phyloP scores from a whole-genome alignment of 1,140 invertebrate genomes.

The Heliconius congener region DNA sequence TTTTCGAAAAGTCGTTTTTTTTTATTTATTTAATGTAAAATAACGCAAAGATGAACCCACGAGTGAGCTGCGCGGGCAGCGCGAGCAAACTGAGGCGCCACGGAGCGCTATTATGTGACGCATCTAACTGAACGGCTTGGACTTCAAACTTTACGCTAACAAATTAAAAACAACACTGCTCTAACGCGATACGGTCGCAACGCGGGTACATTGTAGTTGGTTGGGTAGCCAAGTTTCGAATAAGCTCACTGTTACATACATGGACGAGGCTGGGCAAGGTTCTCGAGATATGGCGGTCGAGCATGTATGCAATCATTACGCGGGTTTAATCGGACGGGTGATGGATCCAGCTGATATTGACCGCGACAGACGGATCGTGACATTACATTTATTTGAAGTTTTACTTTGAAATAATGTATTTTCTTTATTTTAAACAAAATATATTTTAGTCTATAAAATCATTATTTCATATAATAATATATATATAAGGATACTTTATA shows the following conservation, averaged over 20 bases:
- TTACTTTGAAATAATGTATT: not conserved
- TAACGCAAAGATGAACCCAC: conserved; percentile 51
- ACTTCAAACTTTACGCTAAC: conserved; percentile 76
- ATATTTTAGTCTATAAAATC: not conserved
- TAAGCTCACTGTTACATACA: conserved; percentile 68
- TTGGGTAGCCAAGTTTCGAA: conserved; percentile 63
- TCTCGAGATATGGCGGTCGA: conserved; percentile 65
- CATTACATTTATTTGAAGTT: conserved; percentile 19
- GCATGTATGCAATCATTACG: conserved; percentile 59
- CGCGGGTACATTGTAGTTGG: conserved; percentile 46
- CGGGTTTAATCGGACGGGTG: conserved; percentile 47
- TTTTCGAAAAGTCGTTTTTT: conserved; percentile 58
- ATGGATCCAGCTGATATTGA: conserved; percentile 46
- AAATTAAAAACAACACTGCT: conserved; percentile 51
- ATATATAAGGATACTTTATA: no score
- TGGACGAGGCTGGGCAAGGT: conserved; percentile 68
- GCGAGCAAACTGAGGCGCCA: conserved; percentile 76
- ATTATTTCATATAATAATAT: not conserved
- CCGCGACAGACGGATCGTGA: conserved; percentile 37
- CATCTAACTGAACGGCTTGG: conserved; percentile 65
- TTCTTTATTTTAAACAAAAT: not conserved
- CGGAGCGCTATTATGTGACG: conserved; percentile 66
- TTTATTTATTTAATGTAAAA: conserved; percentile 32
- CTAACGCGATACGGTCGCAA: conserved; percentile 5
- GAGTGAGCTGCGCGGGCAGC: conserved; percentile 75